Conservation (phyloP, 2,113 vertebrate genomes). For the Centropus unirufus region DNA sequence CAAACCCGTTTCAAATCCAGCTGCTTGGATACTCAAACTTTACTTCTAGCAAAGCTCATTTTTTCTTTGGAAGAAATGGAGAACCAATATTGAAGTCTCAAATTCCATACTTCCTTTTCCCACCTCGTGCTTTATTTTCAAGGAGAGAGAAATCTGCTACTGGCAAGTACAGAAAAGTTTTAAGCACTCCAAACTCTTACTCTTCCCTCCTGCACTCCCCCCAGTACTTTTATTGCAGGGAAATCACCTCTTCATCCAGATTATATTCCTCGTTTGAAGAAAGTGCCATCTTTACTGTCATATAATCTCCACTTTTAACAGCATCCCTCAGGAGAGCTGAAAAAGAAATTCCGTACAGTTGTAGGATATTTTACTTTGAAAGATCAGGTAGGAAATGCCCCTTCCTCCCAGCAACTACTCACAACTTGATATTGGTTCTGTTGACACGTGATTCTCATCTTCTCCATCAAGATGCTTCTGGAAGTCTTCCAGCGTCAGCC, state of each 20-base stretch:
- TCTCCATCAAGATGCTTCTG: constrained; percentile 94
- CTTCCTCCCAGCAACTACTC: constrained; percentile 68
- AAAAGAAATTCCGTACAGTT: constrained; percentile 23
- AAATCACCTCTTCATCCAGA: constrained; percentile 92
- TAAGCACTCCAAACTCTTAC: not conserved
- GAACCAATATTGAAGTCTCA: not conserved
- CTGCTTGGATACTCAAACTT: not conserved
- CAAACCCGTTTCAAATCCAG: not conserved
- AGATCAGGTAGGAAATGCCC: not conserved
- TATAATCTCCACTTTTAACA: constrained; percentile 94
- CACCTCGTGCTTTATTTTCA: not conserved
- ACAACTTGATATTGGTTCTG: constrained; percentile 84
- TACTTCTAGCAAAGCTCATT: not conserved
- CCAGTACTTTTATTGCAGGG: not conserved
- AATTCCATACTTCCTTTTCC: not conserved
- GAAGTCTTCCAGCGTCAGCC: constrained; percentile 96
- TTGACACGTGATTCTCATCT: constrained; percentile 82
- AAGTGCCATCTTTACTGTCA: constrained; percentile 92
- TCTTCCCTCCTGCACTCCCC: not conserved
- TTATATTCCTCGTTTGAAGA: constrained; percentile 94
- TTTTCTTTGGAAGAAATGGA: not conserved
- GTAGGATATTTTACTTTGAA: not conserved
- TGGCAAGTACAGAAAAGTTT: not conserved
- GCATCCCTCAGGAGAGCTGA: constrained; percentile 91
- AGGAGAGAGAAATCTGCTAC: not conserved